Evolutionary conservation across 2,888 invertebrate species (phyloP), one percentile per base, ranked within the genome.

Genomic region (Ctena decussata): DNA sequence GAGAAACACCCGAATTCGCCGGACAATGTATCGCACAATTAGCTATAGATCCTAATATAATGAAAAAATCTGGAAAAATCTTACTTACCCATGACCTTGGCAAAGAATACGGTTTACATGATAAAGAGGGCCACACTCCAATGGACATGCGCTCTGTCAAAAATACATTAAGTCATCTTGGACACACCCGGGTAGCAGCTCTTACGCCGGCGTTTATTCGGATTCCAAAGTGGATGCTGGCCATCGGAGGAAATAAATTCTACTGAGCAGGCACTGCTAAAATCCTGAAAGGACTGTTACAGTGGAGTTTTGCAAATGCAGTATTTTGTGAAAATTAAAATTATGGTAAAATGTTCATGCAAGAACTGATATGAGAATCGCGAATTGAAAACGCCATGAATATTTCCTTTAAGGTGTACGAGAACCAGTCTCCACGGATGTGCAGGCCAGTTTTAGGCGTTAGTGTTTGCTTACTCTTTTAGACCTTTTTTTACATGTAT

Each of bases 51-150:
- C 86, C 92, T 6, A 90, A 94, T 32, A 53, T 94, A 3, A 93
- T 96, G 93, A 89, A 93, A 75, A 96, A 96, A 84, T 92, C 93
- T 11, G 96, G 96, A 3, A 88, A 92, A 53, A 91, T 96, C 81
- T 85, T 96, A 46, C 73, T 94, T 37, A 94, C 95, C 0, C 92
- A 92, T 41, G 96, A 96, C 78, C 87, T 96, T 27, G 96, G 93
- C 24, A 87, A 91, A 24, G 94, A 95, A 76, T 96, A 96, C 89
- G 94, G 94, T 12, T 93, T 96, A 78, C 86, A 85, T 0, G 96
- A 96, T 85, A 90, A 94, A 76, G 95, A 95, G 89, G 96, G 96
- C 37, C 87, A 83, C 30, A 37, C 18, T 11, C 85, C 85, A 1
- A 69, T 49, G 2, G 80, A 85, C 8, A 60, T 80, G 30, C 24